Evolutionary conservation across 2,797 vertebrate genomes (phyloP).

Genomic region (Sebastes minor): DNA sequence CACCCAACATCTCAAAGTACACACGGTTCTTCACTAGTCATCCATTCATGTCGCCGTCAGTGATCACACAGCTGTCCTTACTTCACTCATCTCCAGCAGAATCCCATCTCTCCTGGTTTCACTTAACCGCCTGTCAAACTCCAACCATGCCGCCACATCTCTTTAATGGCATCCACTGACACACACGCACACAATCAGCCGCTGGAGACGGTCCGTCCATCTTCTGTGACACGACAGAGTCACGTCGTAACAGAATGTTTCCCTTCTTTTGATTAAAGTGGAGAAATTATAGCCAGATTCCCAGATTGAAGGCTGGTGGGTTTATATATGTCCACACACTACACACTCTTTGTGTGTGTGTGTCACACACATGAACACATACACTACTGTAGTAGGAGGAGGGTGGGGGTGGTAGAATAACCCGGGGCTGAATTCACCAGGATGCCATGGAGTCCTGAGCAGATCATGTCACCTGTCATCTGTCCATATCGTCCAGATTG

Average conservation of each 20-base stretch:
- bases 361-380: neutral
- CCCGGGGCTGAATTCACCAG: constrained; percentile 50
- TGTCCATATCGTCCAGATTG: constrained; percentile 32
- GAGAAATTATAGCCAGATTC: constrained; percentile 21
- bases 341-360: neutral
- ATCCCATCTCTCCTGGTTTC: constrained; percentile 39
- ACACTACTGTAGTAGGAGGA: neutral
- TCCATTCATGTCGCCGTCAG: neutral
- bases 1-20: too few relatives aligned
- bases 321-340: constrained; percentile 2
- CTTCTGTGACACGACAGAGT: constrained; percentile 41
- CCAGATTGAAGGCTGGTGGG: constrained; percentile 24
- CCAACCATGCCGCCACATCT: constrained; percentile 37
- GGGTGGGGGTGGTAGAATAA: constrained; percentile 4
- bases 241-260: constrained; percentile 26
- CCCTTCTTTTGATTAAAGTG: constrained; percentile 53
- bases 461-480: constrained; percentile 62
- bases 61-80: neutral
- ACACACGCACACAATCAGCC: constrained; percentile 5
- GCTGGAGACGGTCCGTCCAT: constrained; percentile 11
- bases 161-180: constrained; percentile 41
- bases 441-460: constrained; percentile 50
- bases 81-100: constrained; percentile 6
- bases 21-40: neutral
- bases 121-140: constrained; percentile 44